phyloP scores from a whole-genome alignment of 2,888 invertebrate species.

The Parnassius smintheus region DNA sequence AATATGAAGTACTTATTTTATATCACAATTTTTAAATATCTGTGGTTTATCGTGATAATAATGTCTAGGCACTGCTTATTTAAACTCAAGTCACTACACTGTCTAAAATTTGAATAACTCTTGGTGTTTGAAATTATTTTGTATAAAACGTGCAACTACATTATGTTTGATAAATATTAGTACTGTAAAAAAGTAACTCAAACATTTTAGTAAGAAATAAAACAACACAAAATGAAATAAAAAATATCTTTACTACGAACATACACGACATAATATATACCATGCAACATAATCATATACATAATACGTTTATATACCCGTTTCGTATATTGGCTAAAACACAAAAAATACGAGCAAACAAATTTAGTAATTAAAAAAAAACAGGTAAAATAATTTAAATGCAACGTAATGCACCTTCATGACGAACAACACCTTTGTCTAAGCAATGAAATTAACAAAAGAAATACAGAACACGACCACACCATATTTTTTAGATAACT shows the following conservation, averaged over 20 bases:
- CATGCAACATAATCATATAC: constrained; percentile 38
- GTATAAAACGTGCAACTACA: no score
- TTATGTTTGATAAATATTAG: no score
- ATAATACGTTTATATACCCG: constrained; percentile 63
- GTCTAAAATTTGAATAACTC: no score
- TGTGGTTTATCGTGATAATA: constrained; percentile 10
- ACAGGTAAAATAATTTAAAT: background rate
- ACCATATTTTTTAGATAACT: background rate
- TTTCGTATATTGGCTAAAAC: constrained; percentile 41
- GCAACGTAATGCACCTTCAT: background rate
- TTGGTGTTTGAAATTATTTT: no score
- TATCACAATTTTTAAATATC: constrained; percentile 26
- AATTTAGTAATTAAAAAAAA: background rate
- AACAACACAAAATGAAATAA: constrained; percentile 44
- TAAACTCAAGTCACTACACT: constrained; percentile 1
- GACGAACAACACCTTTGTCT: background rate
- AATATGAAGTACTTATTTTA: constrained; percentile 23
- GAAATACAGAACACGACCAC: background rate
- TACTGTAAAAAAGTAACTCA: no score
- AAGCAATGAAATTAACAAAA: background rate
- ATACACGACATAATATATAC: constrained; percentile 37
- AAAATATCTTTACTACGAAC: constrained; percentile 60
- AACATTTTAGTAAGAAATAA: constrained; percentile 40
- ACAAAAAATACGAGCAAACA: constrained; percentile 16
- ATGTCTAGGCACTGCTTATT: constrained; percentile 16